Conservation (phyloP, 1,140 invertebrate genomes). For the Aphelenchoides besseyi region DNA sequence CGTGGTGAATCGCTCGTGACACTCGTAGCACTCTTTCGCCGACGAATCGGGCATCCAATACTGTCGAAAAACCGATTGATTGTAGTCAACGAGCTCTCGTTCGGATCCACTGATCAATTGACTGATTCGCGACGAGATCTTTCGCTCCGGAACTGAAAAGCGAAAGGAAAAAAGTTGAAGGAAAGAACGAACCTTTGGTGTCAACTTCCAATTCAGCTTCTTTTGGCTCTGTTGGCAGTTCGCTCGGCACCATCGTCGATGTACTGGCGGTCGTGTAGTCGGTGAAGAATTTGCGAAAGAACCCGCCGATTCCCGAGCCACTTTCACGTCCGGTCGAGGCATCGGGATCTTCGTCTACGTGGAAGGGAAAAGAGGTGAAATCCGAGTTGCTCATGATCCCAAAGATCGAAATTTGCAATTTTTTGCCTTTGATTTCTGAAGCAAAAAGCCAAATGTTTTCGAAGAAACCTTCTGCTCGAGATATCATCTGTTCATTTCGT, state of each 20-base stretch:
- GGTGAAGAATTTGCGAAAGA: conserved; percentile 4
- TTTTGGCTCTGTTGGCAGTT: not conserved
- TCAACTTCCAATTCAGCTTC: not conserved
- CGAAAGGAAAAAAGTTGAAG: not conserved
- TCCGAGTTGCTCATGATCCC: no score
- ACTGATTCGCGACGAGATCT: not conserved
- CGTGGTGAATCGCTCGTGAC: conserved; percentile 86
- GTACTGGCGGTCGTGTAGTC: not conserved
- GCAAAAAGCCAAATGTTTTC: no score
- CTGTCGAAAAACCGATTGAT: conserved; percentile 70
- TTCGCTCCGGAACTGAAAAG: conserved; percentile 1
- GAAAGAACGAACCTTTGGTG: not conserved
- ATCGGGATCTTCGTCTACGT: not conserved
- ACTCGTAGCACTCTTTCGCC: conserved; percentile 93
- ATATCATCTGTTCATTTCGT: no score
- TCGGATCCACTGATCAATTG: not conserved
- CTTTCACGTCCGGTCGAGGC: not conserved
- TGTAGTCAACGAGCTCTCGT: conserved; percentile 34
- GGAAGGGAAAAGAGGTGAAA: conserved; percentile 1
- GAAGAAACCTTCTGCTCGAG: no score
- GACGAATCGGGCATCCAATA: conserved; percentile 98
- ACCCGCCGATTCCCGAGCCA: not conserved
- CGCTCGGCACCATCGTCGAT: not conserved
- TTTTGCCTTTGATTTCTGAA: no score
- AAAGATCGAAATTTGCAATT: no score